These are phyloP conservation scores for Polietes domitor DNA, from an alignment of 2,888 invertebrate species.

Conservation along the genomic window DNA sequence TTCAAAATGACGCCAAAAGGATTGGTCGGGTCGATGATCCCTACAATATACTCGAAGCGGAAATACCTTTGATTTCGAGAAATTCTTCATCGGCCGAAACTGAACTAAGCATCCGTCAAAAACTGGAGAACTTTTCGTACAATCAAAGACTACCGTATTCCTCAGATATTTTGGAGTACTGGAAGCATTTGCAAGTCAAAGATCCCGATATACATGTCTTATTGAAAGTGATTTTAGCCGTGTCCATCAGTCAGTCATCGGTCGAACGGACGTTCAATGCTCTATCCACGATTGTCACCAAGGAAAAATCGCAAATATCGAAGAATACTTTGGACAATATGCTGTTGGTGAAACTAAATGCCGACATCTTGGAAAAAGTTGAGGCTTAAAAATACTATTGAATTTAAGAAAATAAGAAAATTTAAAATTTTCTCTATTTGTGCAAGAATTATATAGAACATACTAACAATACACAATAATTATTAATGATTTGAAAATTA, in stretches of 20 bases:
- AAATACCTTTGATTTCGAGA: constrained; percentile 4
- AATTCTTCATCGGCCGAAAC: not conserved
- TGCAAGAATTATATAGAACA: too few relatives aligned
- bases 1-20: not conserved
- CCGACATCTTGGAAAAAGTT: not conserved
- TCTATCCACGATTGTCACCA: constrained; percentile 23
- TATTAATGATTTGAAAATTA: too few relatives aligned
- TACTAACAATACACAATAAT: too few relatives aligned
- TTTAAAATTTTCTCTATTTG: too few relatives aligned
- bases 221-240: constrained; percentile 26
- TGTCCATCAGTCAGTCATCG: constrained; percentile 21
- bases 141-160: constrained; percentile 24
- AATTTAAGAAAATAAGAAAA: not conserved
- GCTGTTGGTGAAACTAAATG: constrained; percentile 49
- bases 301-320: constrained; percentile 8
- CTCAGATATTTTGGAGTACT: constrained; percentile 38
- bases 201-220: constrained; percentile 19
- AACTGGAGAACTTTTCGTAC: constrained; percentile 10
- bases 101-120: constrained; percentile 23
- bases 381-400: not conserved
- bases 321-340: constrained; percentile 34
- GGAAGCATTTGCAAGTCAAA: constrained; percentile 30
- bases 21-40: not conserved
- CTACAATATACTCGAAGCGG: constrained; percentile 4
- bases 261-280: constrained; percentile 30